Base-by-base conservation (phyloP, 2,797 vertebrate species). In the Melopsittacus undulatus region DNA sequence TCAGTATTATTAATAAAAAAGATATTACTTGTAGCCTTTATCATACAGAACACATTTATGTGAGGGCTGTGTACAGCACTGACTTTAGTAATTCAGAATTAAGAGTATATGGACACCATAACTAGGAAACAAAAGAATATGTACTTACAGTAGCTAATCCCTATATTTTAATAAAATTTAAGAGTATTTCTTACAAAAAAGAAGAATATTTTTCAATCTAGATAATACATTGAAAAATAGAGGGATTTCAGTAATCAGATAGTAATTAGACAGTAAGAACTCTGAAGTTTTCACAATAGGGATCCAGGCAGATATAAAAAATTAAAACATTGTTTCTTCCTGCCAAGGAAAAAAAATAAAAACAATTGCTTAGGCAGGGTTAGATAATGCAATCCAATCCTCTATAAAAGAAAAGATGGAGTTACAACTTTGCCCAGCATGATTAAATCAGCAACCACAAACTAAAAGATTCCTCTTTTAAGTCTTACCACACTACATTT, bases 371-470 rank as follows among this genome's bases (percentile, higher is more conserved):
- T 64, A 62, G 32, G 38, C 48, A 78, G 42, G 6, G 21, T 72
- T 91, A 75, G 34, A 52, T 88, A 91, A 81, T 45, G 22, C 19
- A 80, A 83, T 30, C 38, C 79, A 76, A 42, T 20, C 13, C 38
- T 66, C 59, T 49, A 32, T 18, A 79, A 87, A 92, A 84, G 48
- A 94, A 89, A 90, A 83, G 30, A 85, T 24, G 38, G 48, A 93
- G 68, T 77, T 89, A 80, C 5, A 3, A 61, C 66, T 92, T 91
- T 69, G 45, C 24, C 67, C 51, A 94, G 22, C 32, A 68, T 67
- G 49, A 94, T 83, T 91, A 88, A 85, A 88, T 82, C 83, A 90
- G 29, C 40, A 87, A 91, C 95, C 92, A 89, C 87, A 90, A 82
- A 81, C 43, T 30, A 45, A 90, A 82, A 81, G 20, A 90, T 59